A percentile compares a stretch with the other conserved stretches of the same genome.
Evolutionary conservation across 2,113 vertebrate genomes (phyloP).

Genomic region (Cichladusa arquata): DNA sequence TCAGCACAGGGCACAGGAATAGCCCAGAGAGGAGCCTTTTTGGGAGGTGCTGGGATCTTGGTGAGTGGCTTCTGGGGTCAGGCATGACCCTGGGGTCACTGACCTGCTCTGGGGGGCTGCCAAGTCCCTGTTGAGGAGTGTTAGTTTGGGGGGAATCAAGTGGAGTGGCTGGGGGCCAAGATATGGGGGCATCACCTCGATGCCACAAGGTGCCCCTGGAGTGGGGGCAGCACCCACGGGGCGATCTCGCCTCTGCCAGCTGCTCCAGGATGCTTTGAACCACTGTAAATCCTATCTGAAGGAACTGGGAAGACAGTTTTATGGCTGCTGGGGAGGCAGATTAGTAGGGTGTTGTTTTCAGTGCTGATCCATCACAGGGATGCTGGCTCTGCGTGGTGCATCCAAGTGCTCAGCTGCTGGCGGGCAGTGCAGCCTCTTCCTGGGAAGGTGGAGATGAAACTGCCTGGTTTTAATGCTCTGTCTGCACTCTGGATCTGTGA

Average conservation of each 20-base stretch:
- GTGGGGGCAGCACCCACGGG: rapidly evolving
- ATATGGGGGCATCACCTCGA: rapidly evolving
- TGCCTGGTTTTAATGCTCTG: background rate
- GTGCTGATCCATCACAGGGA: slow-evolving; percentile 25
- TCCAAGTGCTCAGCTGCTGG: background rate
- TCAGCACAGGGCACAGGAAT: background rate
- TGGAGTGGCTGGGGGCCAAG: background rate
- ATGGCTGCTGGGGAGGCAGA: slow-evolving; percentile 22
- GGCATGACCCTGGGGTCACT: background rate
- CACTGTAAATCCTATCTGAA: slow-evolving; percentile 18
- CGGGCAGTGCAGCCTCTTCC: background rate
- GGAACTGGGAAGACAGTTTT: slow-evolving; percentile 40
- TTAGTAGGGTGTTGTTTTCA: slow-evolving; percentile 23
- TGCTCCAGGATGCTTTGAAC: background rate
- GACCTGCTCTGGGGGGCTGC: background rate
- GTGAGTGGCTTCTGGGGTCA: background rate
- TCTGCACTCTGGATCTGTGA: background rate
- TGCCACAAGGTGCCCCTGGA: background rate
- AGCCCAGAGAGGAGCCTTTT: background rate
- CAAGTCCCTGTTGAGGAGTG: rapidly evolving
- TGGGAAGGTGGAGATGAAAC: background rate
- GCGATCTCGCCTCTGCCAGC: background rate
- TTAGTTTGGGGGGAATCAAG: background rate
- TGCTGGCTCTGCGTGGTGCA: background rate
- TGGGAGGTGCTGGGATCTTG: background rate